Conservation (phyloP, 2,888 invertebrate species). For the Plemyria rubiginata region DNA sequence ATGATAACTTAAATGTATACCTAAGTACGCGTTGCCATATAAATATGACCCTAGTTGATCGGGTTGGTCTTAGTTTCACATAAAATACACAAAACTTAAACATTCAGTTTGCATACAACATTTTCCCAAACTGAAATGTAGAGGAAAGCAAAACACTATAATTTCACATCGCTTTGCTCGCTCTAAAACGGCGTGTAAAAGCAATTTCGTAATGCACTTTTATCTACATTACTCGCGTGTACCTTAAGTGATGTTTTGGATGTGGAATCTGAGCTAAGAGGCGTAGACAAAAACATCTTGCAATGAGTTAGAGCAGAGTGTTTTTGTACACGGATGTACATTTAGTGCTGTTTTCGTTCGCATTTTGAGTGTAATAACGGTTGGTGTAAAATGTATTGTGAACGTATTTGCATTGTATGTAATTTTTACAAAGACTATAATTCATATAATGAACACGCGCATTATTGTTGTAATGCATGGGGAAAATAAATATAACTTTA, state of each 20-base stretch:
- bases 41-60: not conserved
- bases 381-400: constrained; percentile 4
- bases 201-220: constrained; percentile 77
- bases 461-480: no score
- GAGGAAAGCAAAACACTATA: constrained; percentile 27
- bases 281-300: constrained; percentile 43
- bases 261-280: constrained; percentile 45
- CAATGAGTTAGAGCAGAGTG: constrained; percentile 32
- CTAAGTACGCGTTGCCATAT: no score
- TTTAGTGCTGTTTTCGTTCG: constrained; percentile 26
- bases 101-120: constrained; percentile 17
- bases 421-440: constrained; percentile 1
- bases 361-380: constrained; percentile 18
- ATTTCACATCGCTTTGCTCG: constrained; percentile 52
- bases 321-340: constrained; percentile 33
- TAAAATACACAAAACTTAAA: constrained; percentile 13
- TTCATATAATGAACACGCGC: not conserved
- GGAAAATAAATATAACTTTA: no score
- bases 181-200: constrained; percentile 64
- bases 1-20: no score
- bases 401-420: not conserved
- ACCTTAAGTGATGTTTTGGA: constrained; percentile 45
- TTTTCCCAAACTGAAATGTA: constrained; percentile 26
- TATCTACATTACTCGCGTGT: constrained; percentile 50
- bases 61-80: not conserved